Evolutionary conservation across 2,797 vertebrate species (phyloP).

Genomic region (Hyperoplus lanceolatus): DNA sequence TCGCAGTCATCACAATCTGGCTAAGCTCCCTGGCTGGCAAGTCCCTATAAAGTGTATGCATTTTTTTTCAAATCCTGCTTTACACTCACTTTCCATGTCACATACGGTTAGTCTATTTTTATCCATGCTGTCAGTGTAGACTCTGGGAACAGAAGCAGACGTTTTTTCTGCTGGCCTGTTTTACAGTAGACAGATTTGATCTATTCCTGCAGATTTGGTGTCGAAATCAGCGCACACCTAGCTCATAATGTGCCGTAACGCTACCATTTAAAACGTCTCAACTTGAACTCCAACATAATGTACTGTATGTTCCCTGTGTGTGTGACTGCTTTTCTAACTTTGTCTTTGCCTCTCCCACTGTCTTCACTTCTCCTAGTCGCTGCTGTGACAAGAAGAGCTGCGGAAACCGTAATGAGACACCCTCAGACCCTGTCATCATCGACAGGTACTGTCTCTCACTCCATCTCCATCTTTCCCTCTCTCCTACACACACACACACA

Average conservation of each 20-base stretch:
- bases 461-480: slow-evolving; percentile 34
- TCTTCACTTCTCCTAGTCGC: slow-evolving; percentile 73
- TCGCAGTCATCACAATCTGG: not conserved
- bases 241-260: slow-evolving; percentile 21
- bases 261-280: slow-evolving; percentile 40
- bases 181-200: slow-evolving; percentile 42
- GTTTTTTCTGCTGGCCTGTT: slow-evolving; percentile 37
- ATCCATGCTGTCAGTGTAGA: slow-evolving; percentile 47
- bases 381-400: slow-evolving; percentile 99
- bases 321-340: slow-evolving; percentile 42
- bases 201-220: slow-evolving; percentile 39
- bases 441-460: slow-evolving; percentile 93
- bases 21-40: slow-evolving; percentile 17
- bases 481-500: not conserved
- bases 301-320: slow-evolving; percentile 39
- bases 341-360: slow-evolving; percentile 40
- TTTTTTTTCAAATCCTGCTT: slow-evolving; percentile 45
- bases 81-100: slow-evolving; percentile 49
- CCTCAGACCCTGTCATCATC: slow-evolving; percentile 99
- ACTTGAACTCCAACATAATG: slow-evolving; percentile 40
- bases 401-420: slow-evolving; percentile 99
- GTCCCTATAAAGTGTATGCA: not conserved
- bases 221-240: slow-evolving; percentile 40
- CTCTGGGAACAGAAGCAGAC: slow-evolving; percentile 21
- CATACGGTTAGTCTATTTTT: slow-evolving; percentile 58